Base-by-base conservation (phyloP, 2,113 vertebrate species). In the Lagopus leucura region DNA sequence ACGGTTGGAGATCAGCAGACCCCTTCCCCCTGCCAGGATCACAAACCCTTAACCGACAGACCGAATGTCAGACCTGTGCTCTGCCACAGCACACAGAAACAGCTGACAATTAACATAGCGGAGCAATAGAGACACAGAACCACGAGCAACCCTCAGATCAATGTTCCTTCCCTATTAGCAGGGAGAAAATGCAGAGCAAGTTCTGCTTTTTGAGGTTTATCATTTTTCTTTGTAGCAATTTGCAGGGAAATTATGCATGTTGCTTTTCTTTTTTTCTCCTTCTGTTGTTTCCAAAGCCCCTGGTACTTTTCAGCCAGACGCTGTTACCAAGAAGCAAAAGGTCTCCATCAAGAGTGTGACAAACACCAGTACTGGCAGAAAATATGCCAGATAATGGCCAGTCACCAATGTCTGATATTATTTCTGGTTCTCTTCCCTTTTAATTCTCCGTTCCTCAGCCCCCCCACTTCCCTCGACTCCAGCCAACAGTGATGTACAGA, bases 301-400 rank as follows among this genome's bases (percentile, higher is more conserved):
- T 7, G 4, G 15, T 95, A 95, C 83, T 96, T 96, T 87, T 92
- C 84, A 86, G 42, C 77, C 45, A 93, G 72, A 79, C 84, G 70
- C 85, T 89, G 73, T 90, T 86, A 94, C 82, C 89, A 90, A 88
- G 91, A 94, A 84, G 93, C 43, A 80, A 95, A 95, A 85, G 64
- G 73, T 94, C 95, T 86, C 28, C 48, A 86, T 47, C 75, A 38
- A 72, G 66, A 95, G 45, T 52, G 43, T 94, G 94, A 96, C 0
- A 0, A 96, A 96, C 96, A 95, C 5, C 45, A 80, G 64, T 45
- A 64, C 9, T 83, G 66, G 69, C 34, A 84, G 57, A 77, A 82
- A 95, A 96, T 48, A 84, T 45, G 21, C 60, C 75, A 76, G 52
- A 67, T 80, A 88, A 95, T 58, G 93, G 70, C 48, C 21, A 40